Evolutionary conservation across 2,888 invertebrate species (phyloP).

Genomic region (Folsomia manolachei): DNA sequence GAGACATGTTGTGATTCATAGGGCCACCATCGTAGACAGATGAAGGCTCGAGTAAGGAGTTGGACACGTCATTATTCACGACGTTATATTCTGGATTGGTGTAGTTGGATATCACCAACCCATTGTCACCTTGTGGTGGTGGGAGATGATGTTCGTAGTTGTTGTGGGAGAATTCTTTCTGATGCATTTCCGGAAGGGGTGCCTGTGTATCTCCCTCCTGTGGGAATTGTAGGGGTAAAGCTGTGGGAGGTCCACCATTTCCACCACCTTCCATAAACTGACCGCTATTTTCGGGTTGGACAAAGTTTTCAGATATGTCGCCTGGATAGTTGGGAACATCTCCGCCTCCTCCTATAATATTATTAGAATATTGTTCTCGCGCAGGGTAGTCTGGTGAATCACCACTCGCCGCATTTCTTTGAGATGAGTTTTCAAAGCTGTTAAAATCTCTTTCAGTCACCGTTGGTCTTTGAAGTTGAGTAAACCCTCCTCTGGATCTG

Average conservation of each 20-base stretch:
- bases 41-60: conserved; percentile 13
- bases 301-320: neutral
- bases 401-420: neutral
- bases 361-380: neutral
- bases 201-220: too few species aligned
- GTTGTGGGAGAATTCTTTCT: neutral
- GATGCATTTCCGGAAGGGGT: neutral
- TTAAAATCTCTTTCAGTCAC: neutral
- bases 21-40: neutral
- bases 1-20: neutral
- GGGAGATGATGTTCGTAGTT: neutral
- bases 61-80: too few species aligned
- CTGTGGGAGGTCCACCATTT: neutral
- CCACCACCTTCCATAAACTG: neutral
- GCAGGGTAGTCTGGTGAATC: neutral
- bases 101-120: neutral
- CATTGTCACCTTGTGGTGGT: neutral
- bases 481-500: neutral
- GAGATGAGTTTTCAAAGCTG: too few species aligned
- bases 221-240: neutral
- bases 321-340: neutral
- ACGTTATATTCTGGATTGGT: neutral
- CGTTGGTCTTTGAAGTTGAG: neutral
- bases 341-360: too few species aligned
- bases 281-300: neutral